Evolutionary conservation across 2,113 vertebrate genomes (phyloP), one percentile per base, ranked within the genome.

Genomic region (Brachyistius frenatus): DNA sequence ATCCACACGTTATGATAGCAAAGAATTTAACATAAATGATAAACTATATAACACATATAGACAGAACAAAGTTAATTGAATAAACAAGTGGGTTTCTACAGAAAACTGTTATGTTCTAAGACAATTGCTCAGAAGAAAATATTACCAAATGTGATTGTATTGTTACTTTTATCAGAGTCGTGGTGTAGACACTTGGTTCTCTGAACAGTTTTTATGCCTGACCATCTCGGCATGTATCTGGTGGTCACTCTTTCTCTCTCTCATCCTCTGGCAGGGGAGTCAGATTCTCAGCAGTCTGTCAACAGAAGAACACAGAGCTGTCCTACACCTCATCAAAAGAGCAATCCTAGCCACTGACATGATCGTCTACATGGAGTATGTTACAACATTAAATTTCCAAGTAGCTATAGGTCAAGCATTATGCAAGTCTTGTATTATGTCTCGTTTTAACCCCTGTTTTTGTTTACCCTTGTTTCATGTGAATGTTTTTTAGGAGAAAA

Each of bases 261-360:
- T 76, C 41, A 15, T 78, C 66, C 32, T 71, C 78, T 81, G 1
- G 54, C 90, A 98, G 97, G 97, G 96, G 64, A 97, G 97, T 89
- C 95, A 98, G 94, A 98, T 98, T 86, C 96, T 98, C 81, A 95
- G 95, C 31, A 91, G 87, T 56, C 95, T 98, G 72, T 97, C 97
- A 65, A 83, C 95, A 46, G 95, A 97, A 46, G 95, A 98, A 68
- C 97, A 97, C 84, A 96, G 92, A 87, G 73, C 92, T 64, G 93
- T 94, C 0, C 56, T 97, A 86, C 95, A 94, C 82, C 96, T 97
- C 91, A 96, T 98, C 88, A 97, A 98, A 89, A 95, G 96, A 71
- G 96, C 96, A 36, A 97, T 98, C 90, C 94, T 98, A 76, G 96
- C 97, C 61, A 98, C 97, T 73, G 96, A 98, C 83, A 89, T 98